Conservation (phyloP, 1,140 invertebrate genomes). For the Hycleus phaleratus region DNA sequence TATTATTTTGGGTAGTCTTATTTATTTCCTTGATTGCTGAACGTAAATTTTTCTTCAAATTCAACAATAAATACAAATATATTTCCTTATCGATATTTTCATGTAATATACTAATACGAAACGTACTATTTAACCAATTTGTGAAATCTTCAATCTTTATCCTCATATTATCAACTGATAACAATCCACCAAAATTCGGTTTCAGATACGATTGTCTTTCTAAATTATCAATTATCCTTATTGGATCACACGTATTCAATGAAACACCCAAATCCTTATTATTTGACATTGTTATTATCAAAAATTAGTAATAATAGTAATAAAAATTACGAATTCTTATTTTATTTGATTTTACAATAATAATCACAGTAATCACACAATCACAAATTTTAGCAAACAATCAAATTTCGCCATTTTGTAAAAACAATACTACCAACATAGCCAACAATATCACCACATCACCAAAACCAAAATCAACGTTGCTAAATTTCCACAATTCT, state of each 20-base stretch:
- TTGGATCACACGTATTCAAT: not conserved
- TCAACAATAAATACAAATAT: slow-evolving; percentile 13
- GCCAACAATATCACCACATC: too few species aligned
- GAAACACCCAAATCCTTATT: slow-evolving; percentile 3
- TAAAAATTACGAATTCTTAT: too few species aligned
- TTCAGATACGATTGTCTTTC: slow-evolving; percentile 5
- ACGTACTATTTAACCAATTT: slow-evolving; percentile 17
- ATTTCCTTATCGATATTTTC: slow-evolving; percentile 7
- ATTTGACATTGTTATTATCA: not conserved
- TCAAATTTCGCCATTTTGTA: too few species aligned
- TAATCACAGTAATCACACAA: too few species aligned
- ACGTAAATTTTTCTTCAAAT: slow-evolving; percentile 20
- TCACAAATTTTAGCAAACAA: too few species aligned
- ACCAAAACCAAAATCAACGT: too few species aligned
- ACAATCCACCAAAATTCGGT: not conserved
- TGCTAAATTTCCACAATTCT: too few species aligned
- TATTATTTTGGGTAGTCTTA: not conserved
- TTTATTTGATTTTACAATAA: too few species aligned
- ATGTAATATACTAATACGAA: slow-evolving; percentile 15
- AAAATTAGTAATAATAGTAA: too few species aligned
- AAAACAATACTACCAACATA: too few species aligned
- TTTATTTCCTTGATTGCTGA: slow-evolving; percentile 17
- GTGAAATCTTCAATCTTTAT: slow-evolving; percentile 18
- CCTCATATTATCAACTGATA: slow-evolving; percentile 5
- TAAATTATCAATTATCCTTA: not conserved